phyloP scores from a whole-genome alignment of 1,140 invertebrate species.

The Danaus melanippus region DNA sequence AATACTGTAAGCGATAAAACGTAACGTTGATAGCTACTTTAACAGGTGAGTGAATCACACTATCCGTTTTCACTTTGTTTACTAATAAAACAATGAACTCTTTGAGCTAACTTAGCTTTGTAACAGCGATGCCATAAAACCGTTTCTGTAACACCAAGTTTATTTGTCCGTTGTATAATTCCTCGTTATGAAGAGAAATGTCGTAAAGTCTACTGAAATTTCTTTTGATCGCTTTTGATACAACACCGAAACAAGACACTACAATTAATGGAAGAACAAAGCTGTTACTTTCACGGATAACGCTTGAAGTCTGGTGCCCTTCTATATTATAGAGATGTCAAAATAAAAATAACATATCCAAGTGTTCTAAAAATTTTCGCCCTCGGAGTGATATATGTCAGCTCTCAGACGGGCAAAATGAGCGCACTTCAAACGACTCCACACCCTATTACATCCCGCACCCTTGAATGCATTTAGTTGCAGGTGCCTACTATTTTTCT shows the following conservation, averaged over 20 bases:
- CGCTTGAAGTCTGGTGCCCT: no score
- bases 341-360: slow-evolving; percentile 18
- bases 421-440: slow-evolving; percentile 42
- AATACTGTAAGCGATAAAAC: slow-evolving; percentile 11
- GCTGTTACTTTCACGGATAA: not conserved
- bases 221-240: slow-evolving; percentile 4
- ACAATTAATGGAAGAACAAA: slow-evolving; percentile 2
- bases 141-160: no score
- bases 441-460: slow-evolving; percentile 9
- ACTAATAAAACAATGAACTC: no score
- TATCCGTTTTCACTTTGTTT: no score
- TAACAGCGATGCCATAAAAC: no score
- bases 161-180: slow-evolving; percentile 1
- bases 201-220: not conserved
- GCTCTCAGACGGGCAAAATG: slow-evolving; percentile 44
- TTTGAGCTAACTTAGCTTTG: no score
- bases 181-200: not conserved
- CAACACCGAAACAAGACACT: slow-evolving; percentile 2
- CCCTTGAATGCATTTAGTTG: slow-evolving; percentile 54
- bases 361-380: slow-evolving; percentile 17
- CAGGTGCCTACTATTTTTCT: slow-evolving; percentile 59
- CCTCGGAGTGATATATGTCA: slow-evolving; percentile 43
- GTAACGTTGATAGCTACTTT: slow-evolving; percentile 1
- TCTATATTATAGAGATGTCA: slow-evolving; percentile 1
- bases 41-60: no score